phyloP scores from a whole-genome alignment of 2,888 invertebrate species.

The Eudasyphora cyanicolor region DNA sequence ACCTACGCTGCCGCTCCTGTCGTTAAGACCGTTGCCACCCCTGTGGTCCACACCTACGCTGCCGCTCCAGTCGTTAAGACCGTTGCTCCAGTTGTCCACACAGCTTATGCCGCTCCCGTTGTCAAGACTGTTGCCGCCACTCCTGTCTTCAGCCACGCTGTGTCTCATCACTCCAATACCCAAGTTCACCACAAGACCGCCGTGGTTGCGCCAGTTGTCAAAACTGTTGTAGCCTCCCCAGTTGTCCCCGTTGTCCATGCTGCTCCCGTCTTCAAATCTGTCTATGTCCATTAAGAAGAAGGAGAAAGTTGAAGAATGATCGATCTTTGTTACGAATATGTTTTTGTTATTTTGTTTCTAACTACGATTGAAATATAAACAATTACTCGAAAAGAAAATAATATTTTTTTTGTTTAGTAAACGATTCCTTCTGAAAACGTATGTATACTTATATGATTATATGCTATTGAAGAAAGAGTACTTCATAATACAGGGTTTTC shows the following conservation, averaged over 20 bases:
- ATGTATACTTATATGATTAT: too few species aligned
- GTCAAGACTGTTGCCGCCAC: constrained; percentile 62
- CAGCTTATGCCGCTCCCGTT: constrained; percentile 67
- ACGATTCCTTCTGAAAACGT: too few species aligned
- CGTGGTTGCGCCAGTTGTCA: constrained; percentile 31
- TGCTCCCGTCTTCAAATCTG: constrained; percentile 6
- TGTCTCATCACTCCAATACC: background rate
- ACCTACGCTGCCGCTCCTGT: constrained; percentile 69
- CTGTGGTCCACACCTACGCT: constrained; percentile 52
- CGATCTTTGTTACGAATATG: background rate
- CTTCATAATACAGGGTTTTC: too few species aligned
- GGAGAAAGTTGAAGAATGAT: background rate
- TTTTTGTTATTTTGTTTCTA: background rate
- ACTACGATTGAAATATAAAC: background rate
- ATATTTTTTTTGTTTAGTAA: too few species aligned
- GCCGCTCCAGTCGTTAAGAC: constrained; percentile 57
- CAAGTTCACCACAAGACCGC: constrained; percentile 25
- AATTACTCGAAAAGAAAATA: background rate
- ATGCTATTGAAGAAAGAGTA: too few species aligned
- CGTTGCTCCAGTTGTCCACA: background rate
- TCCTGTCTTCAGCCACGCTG: constrained; percentile 8
- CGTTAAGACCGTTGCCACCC: constrained; percentile 76
- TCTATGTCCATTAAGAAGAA: background rate
- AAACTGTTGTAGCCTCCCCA: constrained; percentile 50
- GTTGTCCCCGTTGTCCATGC: constrained; percentile 12